A percentile compares a stretch with the other conserved stretches of the same genome.
These are phyloP conservation scores for Sarcophilus harrisii DNA, from an alignment of 2,797 vertebrate genomes.

Conservation along the genomic window DNA sequence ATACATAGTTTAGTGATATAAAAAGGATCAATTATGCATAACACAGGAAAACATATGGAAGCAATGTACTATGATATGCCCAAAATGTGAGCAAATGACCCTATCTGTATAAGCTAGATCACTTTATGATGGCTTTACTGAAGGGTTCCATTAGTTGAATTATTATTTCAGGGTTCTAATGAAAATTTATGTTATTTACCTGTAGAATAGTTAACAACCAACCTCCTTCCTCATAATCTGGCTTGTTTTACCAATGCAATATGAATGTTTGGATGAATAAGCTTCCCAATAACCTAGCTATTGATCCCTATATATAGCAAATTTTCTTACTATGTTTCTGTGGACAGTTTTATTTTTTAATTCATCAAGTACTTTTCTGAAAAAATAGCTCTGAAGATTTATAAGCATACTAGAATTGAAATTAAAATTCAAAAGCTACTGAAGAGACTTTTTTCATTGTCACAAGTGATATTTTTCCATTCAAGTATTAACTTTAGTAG, in stretches of 20 bases:
- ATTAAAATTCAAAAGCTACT: neutral
- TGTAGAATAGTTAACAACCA: neutral
- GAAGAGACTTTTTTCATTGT: neutral
- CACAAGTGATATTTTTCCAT: neutral
- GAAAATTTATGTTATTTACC: neutral
- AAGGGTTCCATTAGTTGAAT: neutral
- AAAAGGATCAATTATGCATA: neutral
- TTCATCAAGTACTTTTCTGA: conserved; percentile 27
- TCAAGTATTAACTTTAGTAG: neutral
- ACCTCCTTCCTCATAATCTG: neutral
- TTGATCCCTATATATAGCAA: neutral
- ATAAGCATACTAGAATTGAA: neutral
- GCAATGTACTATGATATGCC: neutral
- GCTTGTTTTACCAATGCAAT: neutral
- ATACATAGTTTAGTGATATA: conserved; percentile 18
- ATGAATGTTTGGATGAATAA: neutral
- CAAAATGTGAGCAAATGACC: neutral
- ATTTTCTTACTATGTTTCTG: conserved; percentile 15
- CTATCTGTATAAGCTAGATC: neutral
- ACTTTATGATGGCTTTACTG: neutral
- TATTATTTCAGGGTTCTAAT: neutral
- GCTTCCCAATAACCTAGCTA: conserved; percentile 30
- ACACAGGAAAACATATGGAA: conserved; percentile 16
- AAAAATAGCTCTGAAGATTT: conserved; percentile 29
- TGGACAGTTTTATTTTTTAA: neutral